These are phyloP conservation scores for Aphelinus certus DNA, from an alignment of 1,140 invertebrate genomes.

Conservation along the genomic window DNA sequence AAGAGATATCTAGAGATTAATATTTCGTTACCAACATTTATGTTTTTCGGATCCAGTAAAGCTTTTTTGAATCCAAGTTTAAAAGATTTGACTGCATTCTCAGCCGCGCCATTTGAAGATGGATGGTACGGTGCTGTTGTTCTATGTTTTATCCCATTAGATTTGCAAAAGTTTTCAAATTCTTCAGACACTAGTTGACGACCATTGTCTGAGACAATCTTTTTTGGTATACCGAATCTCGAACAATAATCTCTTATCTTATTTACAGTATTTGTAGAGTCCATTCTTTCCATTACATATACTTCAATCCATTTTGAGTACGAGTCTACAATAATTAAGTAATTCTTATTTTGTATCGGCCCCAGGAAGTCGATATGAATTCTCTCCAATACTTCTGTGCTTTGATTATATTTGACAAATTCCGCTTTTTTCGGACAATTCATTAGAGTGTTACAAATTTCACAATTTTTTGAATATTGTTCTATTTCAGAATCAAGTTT, in stretches of 20 bases:
- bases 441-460: background rate
- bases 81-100: constrained; percentile 44
- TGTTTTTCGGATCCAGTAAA: constrained; percentile 12
- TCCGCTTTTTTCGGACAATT: constrained; percentile 34
- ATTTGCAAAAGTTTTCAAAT: constrained; percentile 35
- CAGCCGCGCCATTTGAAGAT: constrained; percentile 43
- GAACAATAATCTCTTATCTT: constrained; percentile 38
- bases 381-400: constrained; percentile 34
- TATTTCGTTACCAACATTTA: background rate
- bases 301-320: constrained; percentile 57
- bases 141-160: constrained; percentile 39
- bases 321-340: constrained; percentile 59
- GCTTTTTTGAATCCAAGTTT: constrained; percentile 38
- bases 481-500: constrained; percentile 52
- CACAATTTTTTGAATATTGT: constrained; percentile 10
- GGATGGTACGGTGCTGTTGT: constrained; percentile 42
- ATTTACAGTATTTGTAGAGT: constrained; percentile 23
- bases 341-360: constrained; percentile 49
- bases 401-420: constrained; percentile 24
- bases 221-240: constrained; percentile 35
- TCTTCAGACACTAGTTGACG: constrained; percentile 32
- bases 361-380: constrained; percentile 45
- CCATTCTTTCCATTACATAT: constrained; percentile 13
- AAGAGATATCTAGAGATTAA: constrained; percentile 7
- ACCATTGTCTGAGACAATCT: constrained; percentile 41